phyloP scores from a whole-genome alignment of 2,888 invertebrate species.

The Drosophila incognita region DNA sequence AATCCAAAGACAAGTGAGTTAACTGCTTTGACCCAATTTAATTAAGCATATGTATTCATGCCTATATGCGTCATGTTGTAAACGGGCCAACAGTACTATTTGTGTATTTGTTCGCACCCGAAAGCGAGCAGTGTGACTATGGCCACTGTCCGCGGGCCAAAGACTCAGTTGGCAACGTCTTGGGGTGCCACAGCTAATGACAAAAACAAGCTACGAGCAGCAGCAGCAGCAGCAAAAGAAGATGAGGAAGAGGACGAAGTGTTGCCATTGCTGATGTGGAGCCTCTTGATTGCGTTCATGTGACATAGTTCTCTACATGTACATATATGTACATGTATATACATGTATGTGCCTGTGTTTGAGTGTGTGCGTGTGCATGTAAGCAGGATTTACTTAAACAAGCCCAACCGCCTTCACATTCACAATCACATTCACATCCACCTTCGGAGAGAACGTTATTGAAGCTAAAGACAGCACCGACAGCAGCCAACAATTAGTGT shows the following conservation, averaged over 20 bases:
- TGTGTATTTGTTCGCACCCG: slow-evolving; percentile 49
- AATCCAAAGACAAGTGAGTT: slow-evolving; percentile 77
- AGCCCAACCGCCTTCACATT: slow-evolving; percentile 8
- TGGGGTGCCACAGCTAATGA: slow-evolving; percentile 60
- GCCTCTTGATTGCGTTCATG: slow-evolving; percentile 45
- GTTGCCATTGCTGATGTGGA: slow-evolving; percentile 46
- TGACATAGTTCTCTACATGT: slow-evolving; percentile 6
- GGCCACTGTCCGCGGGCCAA: slow-evolving; percentile 47
- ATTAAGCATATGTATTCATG: slow-evolving; percentile 60
- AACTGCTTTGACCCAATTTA: slow-evolving; percentile 78
- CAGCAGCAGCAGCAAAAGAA: slow-evolving; percentile 9
- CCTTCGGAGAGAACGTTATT: slow-evolving; percentile 54
- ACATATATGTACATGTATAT: neutral
- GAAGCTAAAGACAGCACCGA: slow-evolving; percentile 67
- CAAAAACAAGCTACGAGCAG: slow-evolving; percentile 43
- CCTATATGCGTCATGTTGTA: slow-evolving; percentile 28
- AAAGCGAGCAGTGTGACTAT: slow-evolving; percentile 14
- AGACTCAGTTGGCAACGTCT: slow-evolving; percentile 33
- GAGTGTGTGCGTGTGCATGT: slow-evolving; percentile 25
- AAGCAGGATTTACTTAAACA: slow-evolving; percentile 51
- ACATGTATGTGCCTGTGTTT: slow-evolving; percentile 9
- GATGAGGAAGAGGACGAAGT: slow-evolving; percentile 15
- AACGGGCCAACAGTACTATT: neutral
- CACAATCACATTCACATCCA: slow-evolving; percentile 17
- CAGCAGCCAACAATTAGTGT: slow-evolving; percentile 76